phyloP scores from a whole-genome alignment of 1,140 invertebrate species.

The Pantala flavescens region DNA sequence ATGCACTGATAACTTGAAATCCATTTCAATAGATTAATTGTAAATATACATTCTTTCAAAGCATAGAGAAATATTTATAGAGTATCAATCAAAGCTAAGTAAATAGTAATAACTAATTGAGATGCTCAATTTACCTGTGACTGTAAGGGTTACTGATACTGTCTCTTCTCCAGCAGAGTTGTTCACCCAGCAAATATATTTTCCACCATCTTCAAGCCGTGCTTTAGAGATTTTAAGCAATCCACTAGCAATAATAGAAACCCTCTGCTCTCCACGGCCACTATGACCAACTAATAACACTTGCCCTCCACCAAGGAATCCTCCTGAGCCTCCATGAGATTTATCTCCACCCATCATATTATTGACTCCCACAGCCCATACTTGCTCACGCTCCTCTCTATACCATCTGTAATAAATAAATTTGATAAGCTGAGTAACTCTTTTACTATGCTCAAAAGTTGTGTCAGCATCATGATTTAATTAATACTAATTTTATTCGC shows the following conservation, averaged over 20 bases:
- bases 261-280: background rate
- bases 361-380: background rate
- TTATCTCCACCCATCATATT: background rate
- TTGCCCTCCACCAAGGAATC: background rate
- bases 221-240: constrained; percentile 12
- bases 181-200: constrained; percentile 77
- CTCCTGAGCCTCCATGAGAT: background rate
- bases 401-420: background rate
- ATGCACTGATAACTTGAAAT: too few relatives aligned
- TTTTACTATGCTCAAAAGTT: too few relatives aligned
- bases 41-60: too few relatives aligned
- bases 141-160: constrained; percentile 64
- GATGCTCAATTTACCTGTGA: constrained; percentile 44
- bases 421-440: too few relatives aligned
- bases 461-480: too few relatives aligned
- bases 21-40: too few relatives aligned
- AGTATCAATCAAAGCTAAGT: background rate
- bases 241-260: background rate
- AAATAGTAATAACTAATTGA: constrained; percentile 37
- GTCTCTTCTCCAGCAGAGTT: constrained; percentile 76
- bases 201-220: constrained; percentile 62
- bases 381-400: constrained; percentile 1
- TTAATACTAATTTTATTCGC: too few relatives aligned
- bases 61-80: too few relatives aligned
- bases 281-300: background rate